Percentiles rank a stretch among this genome's conserved stretches.
phyloP scores from a whole-genome alignment of 2,113 vertebrate genomes.

The Solea senegalensis region DNA sequence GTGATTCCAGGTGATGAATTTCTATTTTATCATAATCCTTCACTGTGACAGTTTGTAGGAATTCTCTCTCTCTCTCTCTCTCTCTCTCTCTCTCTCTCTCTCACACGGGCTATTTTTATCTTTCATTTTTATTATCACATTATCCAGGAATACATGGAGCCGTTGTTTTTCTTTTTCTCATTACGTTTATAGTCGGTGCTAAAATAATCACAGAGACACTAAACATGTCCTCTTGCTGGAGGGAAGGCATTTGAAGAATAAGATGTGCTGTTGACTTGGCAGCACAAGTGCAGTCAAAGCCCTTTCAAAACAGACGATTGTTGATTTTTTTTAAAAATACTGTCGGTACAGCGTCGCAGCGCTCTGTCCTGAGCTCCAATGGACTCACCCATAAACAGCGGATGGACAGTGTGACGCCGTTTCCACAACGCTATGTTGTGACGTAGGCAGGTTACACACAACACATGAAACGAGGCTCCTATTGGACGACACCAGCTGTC shows the following conservation, averaged over 20 bases:
- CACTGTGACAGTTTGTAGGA: slow-evolving; percentile 13
- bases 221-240: neutral
- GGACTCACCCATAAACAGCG: no score
- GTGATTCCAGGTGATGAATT: slow-evolving; percentile 33
- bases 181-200: neutral
- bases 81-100: no score
- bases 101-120: slow-evolving; percentile 9
- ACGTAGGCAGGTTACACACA: no score
- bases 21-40: slow-evolving; percentile 32
- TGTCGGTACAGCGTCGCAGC: no score
- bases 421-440: no score
- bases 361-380: no score
- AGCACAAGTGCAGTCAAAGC: no score
- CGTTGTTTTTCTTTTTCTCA: neutral
- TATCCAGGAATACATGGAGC: neutral
- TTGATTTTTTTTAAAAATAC: neutral
- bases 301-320: no score
- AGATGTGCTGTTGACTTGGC: neutral
- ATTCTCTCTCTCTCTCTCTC: neutral
- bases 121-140: slow-evolving; percentile 7
- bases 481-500: no score
- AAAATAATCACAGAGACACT: neutral
- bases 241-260: no score
- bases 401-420: no score
- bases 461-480: no score